Conservation (phyloP, 2,113 vertebrate genomes). For the Cavia aperea region DNA sequence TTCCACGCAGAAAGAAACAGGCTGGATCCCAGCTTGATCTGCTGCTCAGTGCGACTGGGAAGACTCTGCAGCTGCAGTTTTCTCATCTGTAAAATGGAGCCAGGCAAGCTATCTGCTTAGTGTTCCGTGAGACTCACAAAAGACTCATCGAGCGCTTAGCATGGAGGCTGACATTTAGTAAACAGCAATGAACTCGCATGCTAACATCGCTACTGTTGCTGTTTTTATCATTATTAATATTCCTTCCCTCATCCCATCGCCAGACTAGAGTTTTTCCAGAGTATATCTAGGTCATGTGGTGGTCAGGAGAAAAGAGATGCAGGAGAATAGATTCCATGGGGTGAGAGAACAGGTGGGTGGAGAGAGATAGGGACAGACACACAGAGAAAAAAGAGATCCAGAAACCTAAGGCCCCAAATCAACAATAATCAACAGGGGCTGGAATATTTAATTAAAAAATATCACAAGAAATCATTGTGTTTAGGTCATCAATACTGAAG, state of each 20-base stretch:
- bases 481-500: slow-evolving; percentile 21
- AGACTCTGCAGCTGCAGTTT: neutral
- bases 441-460: slow-evolving; percentile 14
- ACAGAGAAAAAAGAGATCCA: neutral
- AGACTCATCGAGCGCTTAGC: neutral
- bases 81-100: neutral
- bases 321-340: neutral
- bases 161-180: neutral
- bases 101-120: neutral
- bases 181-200: neutral
- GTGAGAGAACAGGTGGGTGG: neutral
- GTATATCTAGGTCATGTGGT: neutral
- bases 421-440: neutral
- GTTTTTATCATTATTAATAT: neutral
- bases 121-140: neutral
- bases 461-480: neutral
- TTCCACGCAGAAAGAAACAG: neutral
- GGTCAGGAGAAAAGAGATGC: neutral
- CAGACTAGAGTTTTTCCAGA: neutral
- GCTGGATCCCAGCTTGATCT: neutral
- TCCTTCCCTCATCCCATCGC: neutral
- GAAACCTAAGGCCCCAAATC: slow-evolving; percentile 12
- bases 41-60: neutral
- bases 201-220: neutral
- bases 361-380: no score